Evolutionary conservation across 2,797 vertebrate genomes (phyloP).

Genomic region (Gouania willdenowi): DNA sequence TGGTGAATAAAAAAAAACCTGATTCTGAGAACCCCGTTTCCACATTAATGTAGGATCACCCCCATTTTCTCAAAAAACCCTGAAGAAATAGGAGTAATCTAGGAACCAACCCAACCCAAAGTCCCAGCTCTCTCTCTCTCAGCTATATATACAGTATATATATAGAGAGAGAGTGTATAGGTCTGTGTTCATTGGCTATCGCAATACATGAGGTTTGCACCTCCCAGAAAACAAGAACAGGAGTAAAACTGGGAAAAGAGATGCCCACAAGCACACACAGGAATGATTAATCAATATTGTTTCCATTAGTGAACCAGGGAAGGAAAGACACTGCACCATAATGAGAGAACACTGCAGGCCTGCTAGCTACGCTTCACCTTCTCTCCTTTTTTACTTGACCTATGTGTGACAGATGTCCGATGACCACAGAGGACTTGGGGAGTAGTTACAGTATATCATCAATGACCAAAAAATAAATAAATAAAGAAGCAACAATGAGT

Average conservation of each 20-base stretch:
- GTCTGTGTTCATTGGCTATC: background rate
- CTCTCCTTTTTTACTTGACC: constrained; percentile 14
- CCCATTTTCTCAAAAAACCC: no score
- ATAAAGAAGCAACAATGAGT: background rate
- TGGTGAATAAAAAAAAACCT: no score
- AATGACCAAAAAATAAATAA: background rate
- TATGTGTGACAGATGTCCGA: constrained; percentile 21
- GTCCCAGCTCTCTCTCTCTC: no score
- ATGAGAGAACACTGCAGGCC: constrained; percentile 50
- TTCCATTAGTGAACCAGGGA: constrained; percentile 54
- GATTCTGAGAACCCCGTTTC: no score
- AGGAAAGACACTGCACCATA: constrained; percentile 51
- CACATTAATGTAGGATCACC: no score
- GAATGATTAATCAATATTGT: constrained; percentile 63
- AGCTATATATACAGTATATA: background rate
- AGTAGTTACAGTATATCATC: constrained; percentile 47
- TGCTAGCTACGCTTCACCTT: constrained; percentile 38
- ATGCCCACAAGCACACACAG: constrained; percentile 5
- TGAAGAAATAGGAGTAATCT: no score
- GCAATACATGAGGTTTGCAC: constrained; percentile 2
- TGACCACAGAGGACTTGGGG: constrained; percentile 30
- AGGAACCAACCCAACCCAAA: no score
- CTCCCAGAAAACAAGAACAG: constrained; percentile 22
- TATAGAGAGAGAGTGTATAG: constrained; percentile 20
- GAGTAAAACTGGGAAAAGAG: constrained; percentile 18